Evolutionary conservation across 2,113 vertebrate genomes (phyloP), one percentile per base, ranked within the genome.

Genomic region (Sander lucioperca): DNA sequence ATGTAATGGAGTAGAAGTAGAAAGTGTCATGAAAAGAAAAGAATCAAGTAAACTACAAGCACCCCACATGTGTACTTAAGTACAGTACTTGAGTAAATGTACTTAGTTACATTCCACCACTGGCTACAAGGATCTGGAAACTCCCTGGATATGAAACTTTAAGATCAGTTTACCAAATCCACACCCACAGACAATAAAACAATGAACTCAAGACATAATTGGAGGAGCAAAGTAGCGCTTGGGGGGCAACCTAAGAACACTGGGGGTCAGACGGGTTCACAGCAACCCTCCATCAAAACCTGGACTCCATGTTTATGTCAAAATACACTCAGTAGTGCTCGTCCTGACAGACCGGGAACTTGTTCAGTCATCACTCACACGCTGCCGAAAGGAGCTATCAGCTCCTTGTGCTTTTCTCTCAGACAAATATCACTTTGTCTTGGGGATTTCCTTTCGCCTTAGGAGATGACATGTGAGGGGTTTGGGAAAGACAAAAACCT

Each of bases 251-350:
- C 0, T 59, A 2, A 18, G 27, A 59, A n/a, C 45, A 58, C 64
- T 4, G 16, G 5, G 39, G 82, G 87, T 84, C 80, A 76, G 54
- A 77, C 6, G 0, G 87, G 83, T 81, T 90, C 82, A 82, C 62
- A 39, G 39, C 36, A 21, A 13, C 48, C 45, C 47, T 82, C 62
- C 63, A 45, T 88, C 68, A 76, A 71, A 79, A 74, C 6, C 67
- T 65, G 19, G 14, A 72, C 57, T 68, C 1, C 1, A 1, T 88
- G 89, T 92, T 91, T 84, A 77, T 85, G 83, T 89, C 81, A 84
- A 82, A 92, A 88, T 58, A 89, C 43, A 48, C 70, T 84, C 51
- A 25, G 51, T 23, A 54, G n/a, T 58, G 51, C 62, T 76, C 1
- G 1, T 74, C 63, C 80, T 67, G 86, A 80, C 87, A 78, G 48